These are phyloP conservation scores for Hafferia zeledoni DNA, from an alignment of 2,797 vertebrate species.

Conservation along the genomic window DNA sequence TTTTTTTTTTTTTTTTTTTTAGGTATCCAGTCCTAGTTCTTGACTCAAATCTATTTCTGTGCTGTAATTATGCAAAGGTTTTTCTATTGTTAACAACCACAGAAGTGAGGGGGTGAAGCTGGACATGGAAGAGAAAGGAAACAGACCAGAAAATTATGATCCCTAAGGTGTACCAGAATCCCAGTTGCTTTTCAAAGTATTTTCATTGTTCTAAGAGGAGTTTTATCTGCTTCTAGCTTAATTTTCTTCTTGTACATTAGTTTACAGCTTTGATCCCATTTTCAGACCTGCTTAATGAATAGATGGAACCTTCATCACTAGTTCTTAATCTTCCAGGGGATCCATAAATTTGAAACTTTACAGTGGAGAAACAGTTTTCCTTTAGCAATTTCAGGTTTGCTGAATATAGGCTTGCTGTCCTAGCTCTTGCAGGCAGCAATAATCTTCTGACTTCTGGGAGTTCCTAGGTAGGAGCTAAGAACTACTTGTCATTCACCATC, in stretches of 20 bases:
- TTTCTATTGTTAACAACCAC: background rate
- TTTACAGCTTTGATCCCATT: background rate
- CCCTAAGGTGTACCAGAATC: background rate
- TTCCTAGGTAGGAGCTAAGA: background rate
- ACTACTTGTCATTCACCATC: background rate
- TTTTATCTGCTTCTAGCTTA: background rate
- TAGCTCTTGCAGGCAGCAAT: background rate
- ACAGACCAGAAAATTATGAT: background rate
- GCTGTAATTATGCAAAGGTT: background rate
- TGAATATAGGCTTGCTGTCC: background rate
- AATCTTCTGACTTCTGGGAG: background rate
- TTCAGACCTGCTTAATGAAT: background rate
- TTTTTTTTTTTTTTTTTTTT: background rate
- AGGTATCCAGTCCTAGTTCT: background rate
- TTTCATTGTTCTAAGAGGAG: background rate
- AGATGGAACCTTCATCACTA: background rate
- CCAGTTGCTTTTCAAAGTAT: background rate
- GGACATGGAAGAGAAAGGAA: background rate
- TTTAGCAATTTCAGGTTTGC: background rate
- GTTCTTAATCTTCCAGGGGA: background rate
- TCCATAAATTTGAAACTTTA: background rate
- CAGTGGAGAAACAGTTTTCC: background rate
- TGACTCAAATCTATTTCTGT: background rate
- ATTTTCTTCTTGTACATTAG: background rate
- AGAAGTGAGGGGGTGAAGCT: background rate